These are phyloP conservation scores for Epinephelus cyanopodus DNA, from an alignment of 2,113 vertebrate genomes.

Conservation along the genomic window DNA sequence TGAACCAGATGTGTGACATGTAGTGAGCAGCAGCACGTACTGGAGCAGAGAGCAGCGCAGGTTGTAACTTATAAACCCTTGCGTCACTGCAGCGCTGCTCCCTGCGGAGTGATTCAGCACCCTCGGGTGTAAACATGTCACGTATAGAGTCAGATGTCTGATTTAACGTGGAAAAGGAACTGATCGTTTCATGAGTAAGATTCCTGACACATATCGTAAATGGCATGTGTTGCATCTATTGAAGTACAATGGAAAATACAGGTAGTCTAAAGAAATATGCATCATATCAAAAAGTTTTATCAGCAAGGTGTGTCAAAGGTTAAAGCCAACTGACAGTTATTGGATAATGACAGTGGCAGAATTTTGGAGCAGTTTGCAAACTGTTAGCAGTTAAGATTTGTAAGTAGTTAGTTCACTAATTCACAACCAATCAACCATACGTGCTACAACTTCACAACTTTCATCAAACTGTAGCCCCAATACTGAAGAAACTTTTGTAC, in stretches of 20 bases:
- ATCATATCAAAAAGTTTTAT: too few species aligned
- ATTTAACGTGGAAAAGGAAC: neutral
- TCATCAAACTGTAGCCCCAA: too few species aligned
- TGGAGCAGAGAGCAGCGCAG: conserved; percentile 28
- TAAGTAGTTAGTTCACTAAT: too few species aligned
- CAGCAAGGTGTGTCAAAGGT: neutral
- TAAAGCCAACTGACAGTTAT: neutral
- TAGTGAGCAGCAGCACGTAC: neutral
- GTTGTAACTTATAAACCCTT: conserved; percentile 49
- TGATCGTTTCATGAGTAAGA: neutral
- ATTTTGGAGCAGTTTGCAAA: neutral
- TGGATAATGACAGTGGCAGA: neutral
- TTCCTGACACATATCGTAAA: neutral
- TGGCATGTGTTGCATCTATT: neutral
- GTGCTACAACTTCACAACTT: too few species aligned
- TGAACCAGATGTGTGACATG: conserved; percentile 23
- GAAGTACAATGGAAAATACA: neutral
- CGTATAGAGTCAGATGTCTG: rapidly evolving
- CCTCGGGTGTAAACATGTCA: neutral
- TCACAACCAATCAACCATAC: too few species aligned
- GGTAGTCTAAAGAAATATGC: neutral
- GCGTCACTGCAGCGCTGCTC: conserved; percentile 31
- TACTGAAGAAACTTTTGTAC: too few species aligned
- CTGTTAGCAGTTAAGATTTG: neutral
- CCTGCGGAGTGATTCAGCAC: conserved; percentile 11